Conservation (phyloP, 92 coral and sea anemone genomes). For the Palythoa grandis region DNA sequence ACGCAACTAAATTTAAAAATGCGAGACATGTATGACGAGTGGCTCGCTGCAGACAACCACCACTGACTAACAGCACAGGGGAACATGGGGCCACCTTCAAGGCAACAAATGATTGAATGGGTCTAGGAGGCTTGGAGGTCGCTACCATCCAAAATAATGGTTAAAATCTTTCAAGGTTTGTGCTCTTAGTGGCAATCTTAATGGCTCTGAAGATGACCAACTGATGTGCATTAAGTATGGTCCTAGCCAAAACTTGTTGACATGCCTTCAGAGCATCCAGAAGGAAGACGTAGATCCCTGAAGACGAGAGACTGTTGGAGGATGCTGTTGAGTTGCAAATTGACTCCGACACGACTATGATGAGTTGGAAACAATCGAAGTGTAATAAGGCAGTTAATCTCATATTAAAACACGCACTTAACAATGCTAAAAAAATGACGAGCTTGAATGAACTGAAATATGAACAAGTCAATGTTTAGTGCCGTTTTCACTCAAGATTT, state of each 20-base stretch:
- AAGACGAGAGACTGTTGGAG: conserved; percentile 46
- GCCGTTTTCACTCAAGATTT: too few species aligned
- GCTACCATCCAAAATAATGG: conserved; percentile 25
- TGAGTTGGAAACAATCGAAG: too few species aligned
- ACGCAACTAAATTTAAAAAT: too few species aligned
- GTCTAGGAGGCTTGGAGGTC: conserved; percentile 48
- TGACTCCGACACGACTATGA: conserved; percentile 22
- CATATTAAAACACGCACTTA: too few species aligned
- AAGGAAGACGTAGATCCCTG: conserved; percentile 63
- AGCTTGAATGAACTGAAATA: too few species aligned
- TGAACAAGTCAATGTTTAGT: too few species aligned
- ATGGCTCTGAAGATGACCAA: conserved; percentile 32
- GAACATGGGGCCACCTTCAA: conserved; percentile 43
- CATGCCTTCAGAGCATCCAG: conserved; percentile 30
- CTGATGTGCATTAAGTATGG: conserved; percentile 22
- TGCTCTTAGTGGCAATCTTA: conserved; percentile 11
- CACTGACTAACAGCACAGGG: conserved; percentile 47
- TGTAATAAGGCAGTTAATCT: background rate
- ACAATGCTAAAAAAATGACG: too few species aligned
- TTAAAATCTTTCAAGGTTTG: conserved; percentile 44
- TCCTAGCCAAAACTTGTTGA: background rate
- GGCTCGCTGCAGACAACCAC: conserved; percentile 48
- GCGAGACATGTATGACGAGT: too few species aligned
- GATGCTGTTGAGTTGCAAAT: conserved; percentile 24
- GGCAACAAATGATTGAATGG: conserved; percentile 49